Conservation (phyloP, 37 sponge, comb jelly and placozoan species). For the Bolinopsis microptera region DNA sequence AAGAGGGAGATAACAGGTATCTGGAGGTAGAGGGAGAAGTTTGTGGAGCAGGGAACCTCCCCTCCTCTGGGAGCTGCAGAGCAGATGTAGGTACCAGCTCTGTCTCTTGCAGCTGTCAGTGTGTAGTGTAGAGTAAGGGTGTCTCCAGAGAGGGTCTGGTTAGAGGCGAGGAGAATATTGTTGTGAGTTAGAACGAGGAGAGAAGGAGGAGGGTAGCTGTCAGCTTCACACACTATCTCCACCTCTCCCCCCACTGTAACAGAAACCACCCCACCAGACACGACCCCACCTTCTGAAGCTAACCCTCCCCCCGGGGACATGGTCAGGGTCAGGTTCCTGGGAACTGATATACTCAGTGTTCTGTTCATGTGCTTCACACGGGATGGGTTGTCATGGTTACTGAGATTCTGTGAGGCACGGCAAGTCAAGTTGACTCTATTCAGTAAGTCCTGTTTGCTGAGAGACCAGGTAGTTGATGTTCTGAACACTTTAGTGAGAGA, state of each 20-base stretch:
- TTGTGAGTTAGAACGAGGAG: background rate
- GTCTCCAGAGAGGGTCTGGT: background rate
- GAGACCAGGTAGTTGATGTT: background rate
- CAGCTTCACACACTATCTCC: background rate
- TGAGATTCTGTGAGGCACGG: background rate
- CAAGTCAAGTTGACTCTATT: background rate
- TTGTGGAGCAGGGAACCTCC: background rate
- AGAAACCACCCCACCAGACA: background rate
- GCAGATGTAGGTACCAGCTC: background rate
- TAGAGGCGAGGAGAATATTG: background rate
- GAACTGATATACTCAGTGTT: background rate
- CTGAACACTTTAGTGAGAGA: no score
- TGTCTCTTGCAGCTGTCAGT: background rate
- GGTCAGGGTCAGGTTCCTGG: background rate
- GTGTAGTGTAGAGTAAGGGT: background rate
- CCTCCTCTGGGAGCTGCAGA: background rate
- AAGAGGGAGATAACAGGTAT: background rate
- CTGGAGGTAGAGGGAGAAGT: background rate
- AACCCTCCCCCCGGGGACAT: background rate
- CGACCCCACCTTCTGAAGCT: no score
- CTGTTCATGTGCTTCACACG: background rate
- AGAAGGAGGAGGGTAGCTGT: background rate
- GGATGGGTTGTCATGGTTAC: background rate
- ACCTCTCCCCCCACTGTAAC: background rate
- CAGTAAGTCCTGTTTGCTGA: background rate